Evolutionary conservation across 2,888 invertebrate genomes (phyloP).

Genomic region (Latrodectus elegans): DNA sequence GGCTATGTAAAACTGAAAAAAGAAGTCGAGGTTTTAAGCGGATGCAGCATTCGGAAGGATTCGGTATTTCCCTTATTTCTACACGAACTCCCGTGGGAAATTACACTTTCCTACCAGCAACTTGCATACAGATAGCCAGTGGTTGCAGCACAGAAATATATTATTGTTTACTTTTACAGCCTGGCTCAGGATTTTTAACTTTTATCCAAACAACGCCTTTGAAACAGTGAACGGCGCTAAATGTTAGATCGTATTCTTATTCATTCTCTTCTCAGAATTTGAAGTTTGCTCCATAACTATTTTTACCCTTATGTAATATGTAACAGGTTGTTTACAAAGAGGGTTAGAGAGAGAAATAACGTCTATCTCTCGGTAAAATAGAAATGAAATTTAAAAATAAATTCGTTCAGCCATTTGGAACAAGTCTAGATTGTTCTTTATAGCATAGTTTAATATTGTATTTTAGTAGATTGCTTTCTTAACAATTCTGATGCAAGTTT

Average conservation of each 20-base stretch:
- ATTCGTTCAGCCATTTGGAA: background rate
- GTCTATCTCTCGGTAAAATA: constrained; percentile 15
- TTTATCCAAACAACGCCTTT: constrained; percentile 18
- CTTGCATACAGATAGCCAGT: constrained; percentile 58
- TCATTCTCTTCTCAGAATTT: constrained; percentile 33
- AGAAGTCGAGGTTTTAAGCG: constrained; percentile 19
- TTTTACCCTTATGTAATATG: constrained; percentile 56
- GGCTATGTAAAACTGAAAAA: constrained; percentile 31
- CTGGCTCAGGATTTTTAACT: constrained; percentile 32
- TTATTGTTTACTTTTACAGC: constrained; percentile 31
- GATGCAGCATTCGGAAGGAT: constrained; percentile 34
- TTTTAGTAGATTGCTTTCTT: too few relatives aligned
- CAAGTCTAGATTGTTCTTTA: too few relatives aligned
- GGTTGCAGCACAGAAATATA: constrained; percentile 16
- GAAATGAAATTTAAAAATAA: background rate
- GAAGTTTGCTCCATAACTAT: constrained; percentile 32
- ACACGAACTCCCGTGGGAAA: constrained; percentile 46
- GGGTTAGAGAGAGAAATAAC: constrained; percentile 14
- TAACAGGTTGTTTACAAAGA: constrained; percentile 48
- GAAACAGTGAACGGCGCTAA: constrained; percentile 48
- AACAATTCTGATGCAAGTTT: too few relatives aligned
- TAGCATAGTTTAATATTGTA: too few relatives aligned
- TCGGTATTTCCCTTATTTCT: constrained; percentile 54
- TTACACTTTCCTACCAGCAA: constrained; percentile 22
- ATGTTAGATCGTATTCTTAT: constrained; percentile 57